Percentiles rank a stretch among this genome's conserved stretches.
Conservation (phyloP, 1,140 invertebrate genomes). For the Eumeta japonica region DNA sequence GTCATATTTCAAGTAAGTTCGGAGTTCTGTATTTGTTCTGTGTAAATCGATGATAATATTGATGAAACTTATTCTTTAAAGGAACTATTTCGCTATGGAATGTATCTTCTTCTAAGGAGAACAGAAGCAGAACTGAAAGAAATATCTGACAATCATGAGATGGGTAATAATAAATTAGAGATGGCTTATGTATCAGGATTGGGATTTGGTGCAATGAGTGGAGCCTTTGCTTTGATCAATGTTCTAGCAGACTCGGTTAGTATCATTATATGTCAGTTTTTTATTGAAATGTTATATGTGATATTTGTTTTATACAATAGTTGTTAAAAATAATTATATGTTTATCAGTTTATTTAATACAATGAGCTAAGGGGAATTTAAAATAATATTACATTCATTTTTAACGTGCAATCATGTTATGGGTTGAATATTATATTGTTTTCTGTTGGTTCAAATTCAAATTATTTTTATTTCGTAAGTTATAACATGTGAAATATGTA, state of each 20-base stretch:
- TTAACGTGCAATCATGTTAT: too few species aligned
- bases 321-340: neutral
- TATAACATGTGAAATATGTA: too few species aligned
- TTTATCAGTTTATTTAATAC: neutral
- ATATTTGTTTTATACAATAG: neutral
- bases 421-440: too few species aligned
- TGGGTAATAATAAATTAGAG: conserved; percentile 84
- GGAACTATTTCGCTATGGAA: conserved; percentile 73
- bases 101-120: conserved; percentile 76
- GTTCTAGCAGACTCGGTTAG: conserved; percentile 84
- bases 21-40: neutral
- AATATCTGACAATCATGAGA: conserved; percentile 73
- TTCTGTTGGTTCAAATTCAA: too few species aligned
- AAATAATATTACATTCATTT: too few species aligned
- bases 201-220: conserved; percentile 94
- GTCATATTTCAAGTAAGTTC: conserved; percentile 69
- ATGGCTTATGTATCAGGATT: conserved; percentile 93
- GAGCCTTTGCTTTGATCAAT: conserved; percentile 91
- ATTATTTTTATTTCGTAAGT: too few species aligned
- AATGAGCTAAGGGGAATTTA: neutral
- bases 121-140: conserved; percentile 87
- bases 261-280: too few species aligned
- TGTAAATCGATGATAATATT: neutral
- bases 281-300: conserved; percentile 6
- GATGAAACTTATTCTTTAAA: conserved; percentile 27